These are phyloP conservation scores for Silurus lanzhouensis DNA, from an alignment of 2,797 vertebrate genomes.

Conservation along the genomic window DNA sequence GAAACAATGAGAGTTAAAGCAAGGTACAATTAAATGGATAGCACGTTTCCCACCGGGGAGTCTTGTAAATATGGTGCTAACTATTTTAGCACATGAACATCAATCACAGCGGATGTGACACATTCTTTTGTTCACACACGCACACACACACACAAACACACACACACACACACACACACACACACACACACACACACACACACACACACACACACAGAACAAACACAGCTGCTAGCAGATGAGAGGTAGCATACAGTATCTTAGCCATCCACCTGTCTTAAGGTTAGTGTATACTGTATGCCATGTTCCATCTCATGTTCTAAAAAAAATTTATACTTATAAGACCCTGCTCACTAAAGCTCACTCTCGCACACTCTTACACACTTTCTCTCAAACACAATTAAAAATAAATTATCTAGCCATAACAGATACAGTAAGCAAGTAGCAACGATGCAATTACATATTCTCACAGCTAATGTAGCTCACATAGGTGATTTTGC, in stretches of 20 bases:
- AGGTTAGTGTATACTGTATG: conserved; percentile 16
- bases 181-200: conserved; percentile 73
- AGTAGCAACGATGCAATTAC: conserved; percentile 4
- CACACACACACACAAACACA: conserved; percentile 70
- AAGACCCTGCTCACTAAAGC: conserved; percentile 65
- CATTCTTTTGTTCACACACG: conserved; percentile 75
- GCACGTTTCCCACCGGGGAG: conserved; percentile 57
- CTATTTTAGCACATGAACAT: conserved; percentile 71
- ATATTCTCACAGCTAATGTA: neutral
- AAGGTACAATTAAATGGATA: conserved; percentile 51
- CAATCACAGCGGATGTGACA: conserved; percentile 77
- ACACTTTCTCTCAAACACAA: conserved; percentile 52
- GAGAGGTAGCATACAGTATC: conserved; percentile 63
- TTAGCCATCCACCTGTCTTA: conserved; percentile 77
- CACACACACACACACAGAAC: conserved; percentile 65
- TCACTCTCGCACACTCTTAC: conserved; percentile 28
- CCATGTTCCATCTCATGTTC: conserved; percentile 57
- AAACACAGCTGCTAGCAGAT: conserved; percentile 78
- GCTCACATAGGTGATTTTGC: neutral
- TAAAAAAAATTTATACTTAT: conserved; percentile 60
- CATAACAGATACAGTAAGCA: neutral
- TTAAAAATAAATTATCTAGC: neutral
- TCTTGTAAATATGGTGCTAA: conserved; percentile 76
- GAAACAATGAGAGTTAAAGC: conserved; percentile 30
- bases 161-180: conserved; percentile 30